Base-by-base conservation (phyloP, 2,113 vertebrate species). In the Uria lomvia region DNA sequence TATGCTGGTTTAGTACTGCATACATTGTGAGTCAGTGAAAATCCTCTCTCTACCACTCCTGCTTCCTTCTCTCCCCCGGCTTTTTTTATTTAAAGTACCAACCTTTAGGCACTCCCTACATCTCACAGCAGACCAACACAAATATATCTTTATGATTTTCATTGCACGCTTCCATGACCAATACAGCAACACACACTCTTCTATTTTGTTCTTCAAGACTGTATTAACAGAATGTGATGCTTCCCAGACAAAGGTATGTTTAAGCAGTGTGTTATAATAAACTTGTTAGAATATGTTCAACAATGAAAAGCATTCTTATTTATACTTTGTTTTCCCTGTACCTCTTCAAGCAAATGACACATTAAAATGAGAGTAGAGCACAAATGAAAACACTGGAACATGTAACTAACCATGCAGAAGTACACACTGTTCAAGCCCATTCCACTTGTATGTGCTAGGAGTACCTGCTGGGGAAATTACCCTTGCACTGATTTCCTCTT, bases 61-160 rank as follows among this genome's bases (percentile, higher is more conserved):
- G 24, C 19, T 50, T 45, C 32, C 2, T 80, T 52, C 9, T 29
- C 63, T 18, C 12, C 6, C 26, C 20, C 5, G 4, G 1, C 16
- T 20, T 22, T 23, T 6, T 7, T 6, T 65, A 50, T 62, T 53
- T 11, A 0, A 47, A 11, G 6, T 16, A 45, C 32, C 16, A 68
- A 23, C 21, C 16, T 47, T n/a, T 10, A 73, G 32, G 8, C 5
- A 49, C 17, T 43, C 20, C 4, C 23, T 62, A 3, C 13, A 27
- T 59, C 22, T 80, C 36, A 32, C 3, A 86, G 53, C 23, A 85
- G 36, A 56, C 3, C 5, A 58, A 53, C 34, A 47, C 17, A 55
- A 67, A 67, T 1, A 1, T 27, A n/a, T 34, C 27, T 42, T 43
- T 8, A 55, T 0, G 0, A 38, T 49, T 49, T 74, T 66, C 22